Evolutionary conservation across 2,113 vertebrate genomes (phyloP).

Genomic region (Oreotragus oreotragus): DNA sequence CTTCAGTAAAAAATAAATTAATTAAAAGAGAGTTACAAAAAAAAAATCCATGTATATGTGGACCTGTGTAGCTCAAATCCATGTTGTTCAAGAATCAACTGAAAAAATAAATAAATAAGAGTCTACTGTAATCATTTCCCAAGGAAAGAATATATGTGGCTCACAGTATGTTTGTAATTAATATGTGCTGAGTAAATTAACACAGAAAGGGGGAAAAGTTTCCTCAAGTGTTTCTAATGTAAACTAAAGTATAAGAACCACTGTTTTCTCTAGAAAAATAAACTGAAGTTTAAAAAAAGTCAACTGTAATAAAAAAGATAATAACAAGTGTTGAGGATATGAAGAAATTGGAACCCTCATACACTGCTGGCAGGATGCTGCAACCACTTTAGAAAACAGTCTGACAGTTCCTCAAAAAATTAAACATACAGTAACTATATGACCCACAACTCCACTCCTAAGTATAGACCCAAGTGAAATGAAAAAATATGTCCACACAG

Average conservation of each 20-base stretch:
- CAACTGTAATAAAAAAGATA: background rate
- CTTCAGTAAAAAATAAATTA: background rate
- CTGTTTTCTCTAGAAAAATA: background rate
- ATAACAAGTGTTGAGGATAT: background rate
- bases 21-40: background rate
- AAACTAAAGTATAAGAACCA: background rate
- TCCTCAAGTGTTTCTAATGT: background rate
- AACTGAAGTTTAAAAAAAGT: background rate
- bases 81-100: background rate
- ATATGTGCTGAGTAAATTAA: background rate
- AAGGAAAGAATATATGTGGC: background rate
- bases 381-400: background rate
- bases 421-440: background rate
- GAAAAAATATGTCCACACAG: background rate
- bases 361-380: background rate
- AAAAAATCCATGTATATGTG: background rate
- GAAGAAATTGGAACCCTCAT: background rate
- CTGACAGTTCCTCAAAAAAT: background rate
- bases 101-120: no score
- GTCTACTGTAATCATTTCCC: background rate
- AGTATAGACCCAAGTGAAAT: background rate
- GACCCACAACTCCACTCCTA: background rate
- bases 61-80: background rate
- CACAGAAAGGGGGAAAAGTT: background rate
- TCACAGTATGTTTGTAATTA: background rate